Conservation (phyloP, 2,113 vertebrate genomes). For the Elanoides forficatus region DNA sequence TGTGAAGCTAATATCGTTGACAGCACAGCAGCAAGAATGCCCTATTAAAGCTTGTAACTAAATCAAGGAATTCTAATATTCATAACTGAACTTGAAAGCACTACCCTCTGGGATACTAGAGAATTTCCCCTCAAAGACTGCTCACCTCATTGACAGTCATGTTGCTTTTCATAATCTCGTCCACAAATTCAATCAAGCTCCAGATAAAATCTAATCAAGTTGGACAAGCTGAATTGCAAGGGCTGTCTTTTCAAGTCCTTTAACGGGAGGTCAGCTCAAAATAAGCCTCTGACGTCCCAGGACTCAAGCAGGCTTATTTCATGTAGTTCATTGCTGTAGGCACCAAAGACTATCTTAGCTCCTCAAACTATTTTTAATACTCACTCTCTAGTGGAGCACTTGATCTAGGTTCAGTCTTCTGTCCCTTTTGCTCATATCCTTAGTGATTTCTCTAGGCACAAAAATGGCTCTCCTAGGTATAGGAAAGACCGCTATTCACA, state of each 20-base stretch:
- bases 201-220: slow-evolving; percentile 51
- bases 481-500: background rate
- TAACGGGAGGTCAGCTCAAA: background rate
- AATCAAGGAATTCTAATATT: slow-evolving; percentile 2
- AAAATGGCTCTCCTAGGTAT: background rate
- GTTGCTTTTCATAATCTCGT: slow-evolving; percentile 32
- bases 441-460: background rate
- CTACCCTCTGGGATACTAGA: background rate
- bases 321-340: background rate
- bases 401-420: background rate
- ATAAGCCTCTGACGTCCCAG: slow-evolving; percentile 5
- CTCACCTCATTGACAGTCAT: slow-evolving; percentile 13
- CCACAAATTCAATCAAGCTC: slow-evolving; percentile 41
- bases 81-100: slow-evolving; percentile 2
- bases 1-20: background rate
- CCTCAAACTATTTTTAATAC: background rate
- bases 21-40: background rate
- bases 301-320: background rate
- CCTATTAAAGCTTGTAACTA: background rate
- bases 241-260: slow-evolving; percentile 3
- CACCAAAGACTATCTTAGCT: background rate
- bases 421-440: background rate
- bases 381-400: background rate
- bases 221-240: slow-evolving; percentile 4
- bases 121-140: background rate